These are phyloP conservation scores for Mastomys natalensis DNA, from an alignment of 2,113 vertebrate genomes.

Conservation along the genomic window DNA sequence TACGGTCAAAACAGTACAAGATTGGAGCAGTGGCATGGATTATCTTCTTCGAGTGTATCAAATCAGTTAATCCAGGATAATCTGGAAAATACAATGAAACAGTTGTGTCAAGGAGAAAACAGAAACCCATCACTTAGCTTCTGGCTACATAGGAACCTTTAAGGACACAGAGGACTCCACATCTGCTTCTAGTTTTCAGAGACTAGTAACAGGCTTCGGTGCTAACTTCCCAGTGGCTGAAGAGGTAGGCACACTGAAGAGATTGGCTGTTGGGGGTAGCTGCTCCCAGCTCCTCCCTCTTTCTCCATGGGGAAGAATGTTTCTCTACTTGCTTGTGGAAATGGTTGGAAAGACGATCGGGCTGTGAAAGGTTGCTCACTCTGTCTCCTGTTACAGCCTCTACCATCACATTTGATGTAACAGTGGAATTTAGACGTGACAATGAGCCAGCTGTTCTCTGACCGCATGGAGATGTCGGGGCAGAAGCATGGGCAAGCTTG, in stretches of 20 bases:
- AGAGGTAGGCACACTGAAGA: background rate
- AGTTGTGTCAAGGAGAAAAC: background rate
- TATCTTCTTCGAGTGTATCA: background rate
- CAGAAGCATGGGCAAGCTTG: background rate
- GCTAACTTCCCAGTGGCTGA: background rate
- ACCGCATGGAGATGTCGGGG: background rate
- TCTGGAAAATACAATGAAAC: background rate
- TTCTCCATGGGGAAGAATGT: background rate
- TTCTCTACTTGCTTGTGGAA: background rate
- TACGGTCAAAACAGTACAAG: background rate
- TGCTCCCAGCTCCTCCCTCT: background rate
- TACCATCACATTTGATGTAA: background rate
- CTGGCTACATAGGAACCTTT: background rate
- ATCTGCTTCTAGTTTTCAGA: conserved; percentile 30
- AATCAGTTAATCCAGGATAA: background rate
- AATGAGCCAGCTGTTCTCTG: background rate
- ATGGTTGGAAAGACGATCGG: background rate
- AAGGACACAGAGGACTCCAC: background rate
- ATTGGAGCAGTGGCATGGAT: background rate
- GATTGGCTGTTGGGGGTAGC: background rate
- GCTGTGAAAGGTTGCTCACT: background rate
- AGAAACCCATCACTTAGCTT: background rate
- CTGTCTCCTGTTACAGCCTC: background rate
- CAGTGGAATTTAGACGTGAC: background rate
- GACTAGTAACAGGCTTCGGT: background rate